These are phyloP conservation scores for Hafferia zeledoni DNA, from an alignment of 2,797 vertebrate genomes.

Conservation along the genomic window DNA sequence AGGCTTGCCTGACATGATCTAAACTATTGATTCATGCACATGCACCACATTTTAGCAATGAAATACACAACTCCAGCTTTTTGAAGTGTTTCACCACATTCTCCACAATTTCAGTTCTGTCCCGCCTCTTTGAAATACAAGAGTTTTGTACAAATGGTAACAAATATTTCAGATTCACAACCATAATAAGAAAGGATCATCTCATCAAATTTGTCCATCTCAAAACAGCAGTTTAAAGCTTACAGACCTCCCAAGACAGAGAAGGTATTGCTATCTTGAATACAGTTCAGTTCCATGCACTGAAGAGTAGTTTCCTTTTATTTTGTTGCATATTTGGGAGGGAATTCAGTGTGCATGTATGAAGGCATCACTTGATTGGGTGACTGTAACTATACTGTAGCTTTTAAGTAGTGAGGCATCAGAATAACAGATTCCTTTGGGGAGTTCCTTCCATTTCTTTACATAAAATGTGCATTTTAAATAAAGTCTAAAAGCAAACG, in stretches of 20 bases:
- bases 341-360: accelerated
- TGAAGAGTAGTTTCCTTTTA: background rate
- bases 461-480: background rate
- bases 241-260: background rate
- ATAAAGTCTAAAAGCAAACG: background rate
- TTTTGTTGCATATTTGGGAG: background rate
- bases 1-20: background rate
- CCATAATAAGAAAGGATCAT: background rate
- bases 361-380: background rate
- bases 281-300: background rate
- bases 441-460: background rate
- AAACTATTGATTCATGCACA: background rate
- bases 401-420: background rate
- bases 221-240: background rate
- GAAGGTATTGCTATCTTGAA: background rate
- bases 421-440: background rate
- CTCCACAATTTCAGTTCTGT: background rate
- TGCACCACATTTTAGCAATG: background rate
- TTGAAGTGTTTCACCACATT: background rate
- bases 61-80: background rate
- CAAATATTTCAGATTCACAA: background rate
- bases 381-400: background rate
- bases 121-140: background rate
- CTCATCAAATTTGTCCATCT: background rate
- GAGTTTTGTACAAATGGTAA: background rate